Conservation (phyloP, 2,888 invertebrate genomes). For the Listrodromus nycthemerus region DNA sequence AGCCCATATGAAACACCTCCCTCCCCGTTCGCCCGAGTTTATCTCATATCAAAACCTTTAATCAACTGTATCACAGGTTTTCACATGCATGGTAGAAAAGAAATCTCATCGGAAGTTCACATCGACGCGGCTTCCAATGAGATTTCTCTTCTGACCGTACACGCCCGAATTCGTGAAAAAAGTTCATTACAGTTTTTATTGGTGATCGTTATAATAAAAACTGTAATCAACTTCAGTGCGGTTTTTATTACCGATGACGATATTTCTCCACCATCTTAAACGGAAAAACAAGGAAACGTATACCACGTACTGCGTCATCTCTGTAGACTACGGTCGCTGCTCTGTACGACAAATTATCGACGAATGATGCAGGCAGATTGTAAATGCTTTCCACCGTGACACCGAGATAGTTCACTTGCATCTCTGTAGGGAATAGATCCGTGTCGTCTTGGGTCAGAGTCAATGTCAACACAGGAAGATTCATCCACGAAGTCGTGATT, state of each 20-base stretch:
- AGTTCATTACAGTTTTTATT: too few relatives aligned
- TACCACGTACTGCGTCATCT: constrained; percentile 69
- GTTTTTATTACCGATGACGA: background rate
- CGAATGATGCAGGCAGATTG: constrained; percentile 73
- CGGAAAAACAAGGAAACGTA: background rate
- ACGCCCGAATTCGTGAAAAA: too few relatives aligned
- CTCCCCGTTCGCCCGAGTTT: too few relatives aligned
- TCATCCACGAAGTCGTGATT: constrained; percentile 73
- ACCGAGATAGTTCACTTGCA: constrained; percentile 71
- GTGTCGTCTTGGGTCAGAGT: constrained; percentile 60
- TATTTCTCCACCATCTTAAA: background rate
- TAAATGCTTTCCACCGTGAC: constrained; percentile 78
- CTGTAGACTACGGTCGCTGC: constrained; percentile 71
- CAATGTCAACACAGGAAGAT: constrained; percentile 73
- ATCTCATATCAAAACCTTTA: too few relatives aligned
- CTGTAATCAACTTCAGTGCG: background rate
- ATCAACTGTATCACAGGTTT: too few relatives aligned
- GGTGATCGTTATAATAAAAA: too few relatives aligned
- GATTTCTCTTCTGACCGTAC: too few relatives aligned
- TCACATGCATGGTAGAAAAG: too few relatives aligned
- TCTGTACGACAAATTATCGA: constrained; percentile 70
- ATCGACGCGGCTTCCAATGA: too few relatives aligned
- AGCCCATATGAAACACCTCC: too few relatives aligned
- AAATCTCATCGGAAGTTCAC: too few relatives aligned
- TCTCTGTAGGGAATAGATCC: constrained; percentile 58